These are phyloP conservation scores for Podilymbus podiceps DNA, from an alignment of 2,113 vertebrate genomes.

Conservation along the genomic window DNA sequence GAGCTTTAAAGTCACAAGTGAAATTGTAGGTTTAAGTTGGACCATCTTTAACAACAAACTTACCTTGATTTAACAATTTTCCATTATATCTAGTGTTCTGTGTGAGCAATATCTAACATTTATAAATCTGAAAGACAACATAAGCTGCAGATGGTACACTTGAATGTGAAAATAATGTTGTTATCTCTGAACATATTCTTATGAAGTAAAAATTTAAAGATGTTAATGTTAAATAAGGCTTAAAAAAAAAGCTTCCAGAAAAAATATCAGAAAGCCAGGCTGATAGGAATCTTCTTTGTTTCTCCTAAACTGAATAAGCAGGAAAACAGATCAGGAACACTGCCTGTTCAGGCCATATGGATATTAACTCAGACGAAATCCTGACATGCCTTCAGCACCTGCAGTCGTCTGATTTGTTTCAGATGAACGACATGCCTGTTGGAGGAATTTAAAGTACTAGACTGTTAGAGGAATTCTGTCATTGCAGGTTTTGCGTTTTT, in stretches of 20 bases:
- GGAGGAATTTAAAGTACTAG: not conserved
- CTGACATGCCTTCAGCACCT: not conserved
- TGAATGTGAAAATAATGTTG: not conserved
- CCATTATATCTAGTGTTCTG: not conserved
- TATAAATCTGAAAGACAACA: not conserved
- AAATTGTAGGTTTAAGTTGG: not conserved
- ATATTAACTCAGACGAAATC: not conserved
- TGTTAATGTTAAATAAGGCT: not conserved
- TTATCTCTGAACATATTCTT: not conserved
- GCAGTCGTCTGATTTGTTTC: not conserved
- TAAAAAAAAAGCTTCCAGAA: not conserved
- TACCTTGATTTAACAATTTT: not conserved
- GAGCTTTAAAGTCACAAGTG: not conserved
- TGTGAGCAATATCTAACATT: not conserved
- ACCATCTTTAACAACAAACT: not conserved
- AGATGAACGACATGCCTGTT: not conserved
- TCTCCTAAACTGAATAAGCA: not conserved
- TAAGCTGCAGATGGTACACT: not conserved
- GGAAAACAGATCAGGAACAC: not conserved
- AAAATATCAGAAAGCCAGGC: not conserved
- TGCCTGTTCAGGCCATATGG: not conserved
- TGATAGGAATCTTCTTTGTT: not conserved
- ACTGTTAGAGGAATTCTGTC: not conserved
- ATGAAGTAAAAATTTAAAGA: not conserved
- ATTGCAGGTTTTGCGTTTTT: not conserved